Base-by-base conservation (phyloP, 2,113 vertebrate species). In the Misgurnus mizolepis region DNA sequence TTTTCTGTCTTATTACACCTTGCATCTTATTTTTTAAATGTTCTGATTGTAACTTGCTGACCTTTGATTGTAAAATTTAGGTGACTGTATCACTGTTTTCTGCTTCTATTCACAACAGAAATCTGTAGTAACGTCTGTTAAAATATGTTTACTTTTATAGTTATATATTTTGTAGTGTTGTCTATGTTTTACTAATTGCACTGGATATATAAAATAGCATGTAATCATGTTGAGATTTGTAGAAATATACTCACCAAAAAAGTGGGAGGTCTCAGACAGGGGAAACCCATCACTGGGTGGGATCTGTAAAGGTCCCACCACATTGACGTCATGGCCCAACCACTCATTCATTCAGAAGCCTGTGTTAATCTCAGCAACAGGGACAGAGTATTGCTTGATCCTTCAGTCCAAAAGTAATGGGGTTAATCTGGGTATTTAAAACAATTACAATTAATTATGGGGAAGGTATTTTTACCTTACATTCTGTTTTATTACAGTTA, bases 281-380 rank as follows among this genome's bases (percentile, higher is more conserved):
- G 93, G 88, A 92, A 96, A 97, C 69, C 93, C 96, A 92, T 97
- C 95, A 17, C 85, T 86, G 81, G 89, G 82, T 79, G 93, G 90
- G 89, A 96, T 91, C 81, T 98, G 95, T 67, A 94, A 91, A 64
- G 93, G 92, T 86, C 94, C 96, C 85, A 95, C 91, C 91, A 96
- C 93, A 91, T 95, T 95, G 90, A 96, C 94, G 90, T 96, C 95
- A 72, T 91, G 91, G 90, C 92, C 93, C 91, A 95, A 91, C 91
- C 94, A 94, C 89, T 93, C 88, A 80, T 92, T 94, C 92, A 93
- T 94, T 87, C 90, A 92, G 90, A 80, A 85, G 27, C 18, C 83
- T 86, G 50, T 18, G 12, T 76, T 76, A 80, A 82, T 60, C 43
- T 83, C 62, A 78, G 12, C 49, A 68, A 66, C 77, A 81, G 82